These are phyloP conservation scores for Delichon dasypus DNA, from an alignment of 2,797 vertebrate genomes.

Conservation along the genomic window DNA sequence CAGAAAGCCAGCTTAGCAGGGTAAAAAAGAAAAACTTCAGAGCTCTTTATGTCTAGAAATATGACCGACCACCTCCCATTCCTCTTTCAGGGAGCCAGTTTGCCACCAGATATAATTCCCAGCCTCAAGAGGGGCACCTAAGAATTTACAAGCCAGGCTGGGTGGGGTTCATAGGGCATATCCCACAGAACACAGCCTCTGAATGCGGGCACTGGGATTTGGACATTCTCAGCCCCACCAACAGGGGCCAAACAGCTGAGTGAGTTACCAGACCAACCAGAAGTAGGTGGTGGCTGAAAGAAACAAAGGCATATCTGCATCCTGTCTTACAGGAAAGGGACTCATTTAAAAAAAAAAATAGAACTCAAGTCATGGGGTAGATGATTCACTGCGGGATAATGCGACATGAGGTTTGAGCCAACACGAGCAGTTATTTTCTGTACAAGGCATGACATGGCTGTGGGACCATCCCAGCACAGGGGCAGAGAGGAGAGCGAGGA, in stretches of 20 bases:
- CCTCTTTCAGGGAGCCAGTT: background rate
- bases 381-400: background rate
- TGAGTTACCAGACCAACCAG: background rate
- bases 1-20: background rate
- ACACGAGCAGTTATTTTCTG: background rate
- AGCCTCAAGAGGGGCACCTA: background rate
- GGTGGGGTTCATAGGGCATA: rapidly evolving
- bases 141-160: background rate
- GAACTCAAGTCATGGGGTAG: background rate
- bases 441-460: rapidly evolving
- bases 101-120: background rate
- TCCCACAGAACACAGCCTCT: too few relatives aligned
- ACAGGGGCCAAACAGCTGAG: background rate
- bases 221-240: background rate
- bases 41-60: background rate
- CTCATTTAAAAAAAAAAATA: background rate
- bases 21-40: background rate
- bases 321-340: conserved; percentile 25
- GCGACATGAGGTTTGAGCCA: background rate
- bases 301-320: conserved; percentile 16
- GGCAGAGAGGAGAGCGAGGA: rapidly evolving
- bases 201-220: background rate
- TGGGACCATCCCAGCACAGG: too few relatives aligned
- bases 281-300: background rate
- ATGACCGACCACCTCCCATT: background rate